Evolutionary conservation across 23 tunicate genomes (phyloP), one percentile per base, ranked within the genome.

Genomic region (Diplosoma virens): DNA sequence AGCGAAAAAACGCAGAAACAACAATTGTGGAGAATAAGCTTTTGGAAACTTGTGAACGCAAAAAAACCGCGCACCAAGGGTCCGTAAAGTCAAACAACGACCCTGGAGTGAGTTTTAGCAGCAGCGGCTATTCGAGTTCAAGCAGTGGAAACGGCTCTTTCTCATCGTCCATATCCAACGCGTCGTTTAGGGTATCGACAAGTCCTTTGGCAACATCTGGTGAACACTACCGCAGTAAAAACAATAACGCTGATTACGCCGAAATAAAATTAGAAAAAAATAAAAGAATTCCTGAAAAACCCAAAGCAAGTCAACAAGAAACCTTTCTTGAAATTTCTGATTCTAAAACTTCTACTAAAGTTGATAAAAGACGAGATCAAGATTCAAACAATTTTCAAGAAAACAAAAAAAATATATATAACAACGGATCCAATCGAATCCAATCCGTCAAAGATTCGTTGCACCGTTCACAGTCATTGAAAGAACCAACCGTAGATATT

Each of bases 71-170:
- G 9, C 50, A 41, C 14, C 14, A 14, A 7, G 50, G 50, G 9
- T 3, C 69, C 30, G 35, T 35, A 4, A n/a, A 14, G 27, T 55
- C 77, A 3, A 68, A 80, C 33, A 36, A 33, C 33, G 84, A 80
- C 32, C 27, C 47, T 28, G 71, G 66, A 22, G 66, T 65, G n/a
- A 87, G 83, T 50, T 77, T 78, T 14, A 81, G 84, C 63, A 87
- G 95, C 52, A 87, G 93, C 35, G 95, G 95, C 1, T 87, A 87
- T 30, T 87, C 95, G 16, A 87, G 87, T 74, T 83, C 83, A 9
- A 82, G 86, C 18, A 87, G 95, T 52, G 93, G 84, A 32, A 56
- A 73, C 14, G 59, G 79, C 20, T 67, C 82, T 9, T 72, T 84
- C 30, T 87, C 95, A 14, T 81, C 95, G 14, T 75, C 95, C n/a